Evolutionary conservation across 2,113 vertebrate genomes (phyloP).

Genomic region (Camelus dromedarius): DNA sequence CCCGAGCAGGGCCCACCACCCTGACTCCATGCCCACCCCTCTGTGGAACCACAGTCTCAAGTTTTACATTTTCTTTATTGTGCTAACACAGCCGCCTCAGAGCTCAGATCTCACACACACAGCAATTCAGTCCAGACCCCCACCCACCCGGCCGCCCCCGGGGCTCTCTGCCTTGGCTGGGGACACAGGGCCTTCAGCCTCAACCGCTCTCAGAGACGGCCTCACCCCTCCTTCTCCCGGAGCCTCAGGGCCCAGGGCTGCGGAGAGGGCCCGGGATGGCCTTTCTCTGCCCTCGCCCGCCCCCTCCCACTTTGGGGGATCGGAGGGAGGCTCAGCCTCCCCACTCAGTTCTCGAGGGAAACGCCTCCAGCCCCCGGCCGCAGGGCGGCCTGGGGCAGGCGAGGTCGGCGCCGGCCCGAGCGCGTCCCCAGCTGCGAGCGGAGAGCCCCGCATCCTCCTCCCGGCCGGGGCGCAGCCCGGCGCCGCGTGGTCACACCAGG

Average conservation of each 20-base stretch:
- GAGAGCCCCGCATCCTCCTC: constrained; percentile 10
- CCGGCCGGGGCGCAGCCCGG: constrained; percentile 28
- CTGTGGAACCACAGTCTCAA: not conserved
- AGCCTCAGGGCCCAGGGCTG: not conserved
- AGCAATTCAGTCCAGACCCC: not conserved
- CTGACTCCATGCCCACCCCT: not conserved
- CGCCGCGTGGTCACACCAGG: constrained; percentile 75
- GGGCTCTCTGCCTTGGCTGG: constrained; percentile 59
- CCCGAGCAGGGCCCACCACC: not conserved
- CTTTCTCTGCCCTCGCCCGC: not conserved
- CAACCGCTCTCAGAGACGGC: not conserved
- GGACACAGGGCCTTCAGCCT: not conserved
- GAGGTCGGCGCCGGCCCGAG: not conserved
- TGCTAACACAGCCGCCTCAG: constrained; percentile 62
- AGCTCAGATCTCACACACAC: constrained; percentile 22
- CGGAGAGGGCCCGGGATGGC: accelerated
- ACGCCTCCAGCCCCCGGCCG: not conserved
- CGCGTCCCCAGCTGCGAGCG: not conserved
- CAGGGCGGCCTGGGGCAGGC: not conserved
- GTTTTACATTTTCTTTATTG: constrained; percentile 78
- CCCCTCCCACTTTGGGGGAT: not conserved
- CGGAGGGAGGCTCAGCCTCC: not conserved
- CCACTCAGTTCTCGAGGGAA: not conserved
- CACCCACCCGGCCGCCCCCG: not conserved
- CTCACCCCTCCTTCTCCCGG: not conserved